These are phyloP conservation scores for Eupeodes latifasciatus DNA, from an alignment of 2,888 invertebrate species.

Conservation along the genomic window DNA sequence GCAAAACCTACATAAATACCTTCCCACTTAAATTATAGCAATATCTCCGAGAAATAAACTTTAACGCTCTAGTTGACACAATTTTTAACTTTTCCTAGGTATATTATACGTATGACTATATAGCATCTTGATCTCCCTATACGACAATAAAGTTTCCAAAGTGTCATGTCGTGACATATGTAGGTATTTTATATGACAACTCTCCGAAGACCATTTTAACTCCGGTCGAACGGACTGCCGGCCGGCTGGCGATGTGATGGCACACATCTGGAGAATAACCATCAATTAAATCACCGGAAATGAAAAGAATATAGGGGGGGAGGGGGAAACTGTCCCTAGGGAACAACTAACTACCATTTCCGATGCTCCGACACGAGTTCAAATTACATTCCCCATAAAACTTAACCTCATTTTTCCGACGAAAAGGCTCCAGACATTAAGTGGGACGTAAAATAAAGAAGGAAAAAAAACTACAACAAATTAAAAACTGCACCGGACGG, in stretches of 20 bases:
- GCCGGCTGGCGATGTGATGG: too few species aligned
- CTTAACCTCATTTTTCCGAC: constrained; percentile 56
- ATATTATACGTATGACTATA: not conserved
- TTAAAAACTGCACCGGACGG: constrained; percentile 47
- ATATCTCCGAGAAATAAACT: not conserved
- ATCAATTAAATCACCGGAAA: constrained; percentile 58
- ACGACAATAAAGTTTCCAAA: constrained; percentile 23
- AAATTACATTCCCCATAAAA: constrained; percentile 62
- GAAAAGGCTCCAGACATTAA: constrained; percentile 26
- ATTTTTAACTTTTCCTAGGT: not conserved
- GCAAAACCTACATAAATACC: too few species aligned
- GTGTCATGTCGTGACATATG: constrained; percentile 17
- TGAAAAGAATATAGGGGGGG: not conserved
- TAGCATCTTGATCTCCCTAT: not conserved
- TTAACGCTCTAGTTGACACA: constrained; percentile 26
- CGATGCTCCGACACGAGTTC: constrained; percentile 25
- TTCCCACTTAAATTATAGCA: not conserved
- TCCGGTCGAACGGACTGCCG: too few species aligned
- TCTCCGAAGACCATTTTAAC: constrained; percentile 22
- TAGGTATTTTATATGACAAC: constrained; percentile 18
- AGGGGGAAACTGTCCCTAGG: constrained; percentile 39
- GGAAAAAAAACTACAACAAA: not conserved
- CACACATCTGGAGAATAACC: constrained; percentile 42
- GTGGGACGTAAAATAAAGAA: not conserved
- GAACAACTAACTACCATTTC: constrained; percentile 30